Evolutionary conservation across 2,797 vertebrate species (phyloP).

Genomic region (Australoheros facetus): DNA sequence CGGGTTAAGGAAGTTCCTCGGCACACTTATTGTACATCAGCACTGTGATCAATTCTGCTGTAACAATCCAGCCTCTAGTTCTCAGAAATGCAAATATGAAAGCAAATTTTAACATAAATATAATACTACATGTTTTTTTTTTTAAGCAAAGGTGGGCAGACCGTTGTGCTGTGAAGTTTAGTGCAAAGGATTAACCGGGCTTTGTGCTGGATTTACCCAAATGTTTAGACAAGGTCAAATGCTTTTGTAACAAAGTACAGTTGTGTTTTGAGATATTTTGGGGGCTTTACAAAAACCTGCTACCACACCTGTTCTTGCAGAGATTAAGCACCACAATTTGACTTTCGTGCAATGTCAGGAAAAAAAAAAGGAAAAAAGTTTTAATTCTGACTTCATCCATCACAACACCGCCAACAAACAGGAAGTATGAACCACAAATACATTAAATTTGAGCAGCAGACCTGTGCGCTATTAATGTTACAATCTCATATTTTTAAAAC

Average conservation of each 20-base stretch:
- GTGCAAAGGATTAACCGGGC: constrained; percentile 40
- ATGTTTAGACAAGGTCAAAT: constrained; percentile 40
- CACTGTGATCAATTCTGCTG: constrained; percentile 12
- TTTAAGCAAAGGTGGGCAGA: neutral
- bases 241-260: neutral
- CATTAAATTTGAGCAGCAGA: neutral
- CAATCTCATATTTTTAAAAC: neutral
- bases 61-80: neutral
- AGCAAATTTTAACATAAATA: neutral
- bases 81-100: constrained; percentile 2
- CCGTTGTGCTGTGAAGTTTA: constrained; percentile 9
- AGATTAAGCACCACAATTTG: neutral
- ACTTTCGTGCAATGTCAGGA: neutral
- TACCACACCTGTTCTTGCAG: neutral
- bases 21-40: constrained; percentile 46
- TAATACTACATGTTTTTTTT: neutral
- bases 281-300: neutral
- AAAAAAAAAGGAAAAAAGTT: neutral
- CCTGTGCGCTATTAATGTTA: neutral
- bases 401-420: neutral
- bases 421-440: neutral
- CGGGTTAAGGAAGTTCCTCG: constrained; percentile 65
- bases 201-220: constrained; percentile 39
- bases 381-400: neutral
- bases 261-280: constrained; percentile 24